Percentiles rank a stretch among this genome's conserved stretches.
Conservation (phyloP, 2,113 vertebrate species). For the Centropus unirufus region DNA sequence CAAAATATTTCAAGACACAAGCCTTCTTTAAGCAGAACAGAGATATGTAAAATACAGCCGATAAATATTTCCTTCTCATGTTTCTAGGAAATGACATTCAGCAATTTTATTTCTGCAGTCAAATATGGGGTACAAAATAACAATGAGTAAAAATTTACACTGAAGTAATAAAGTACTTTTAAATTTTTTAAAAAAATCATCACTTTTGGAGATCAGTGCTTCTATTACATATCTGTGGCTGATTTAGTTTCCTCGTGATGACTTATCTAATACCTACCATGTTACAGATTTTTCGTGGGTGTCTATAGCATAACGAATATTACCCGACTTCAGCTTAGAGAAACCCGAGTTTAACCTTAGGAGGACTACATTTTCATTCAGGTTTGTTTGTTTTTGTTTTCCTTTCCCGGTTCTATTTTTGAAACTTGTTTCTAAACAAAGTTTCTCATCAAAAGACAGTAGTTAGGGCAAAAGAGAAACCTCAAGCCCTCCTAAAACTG, state of each 20-base stretch:
- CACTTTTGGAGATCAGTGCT: not conserved
- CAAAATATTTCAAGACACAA: conserved; percentile 14
- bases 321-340: conserved; percentile 11
- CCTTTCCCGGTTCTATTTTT: conserved; percentile 6
- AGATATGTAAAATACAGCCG: not conserved
- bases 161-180: not conserved
- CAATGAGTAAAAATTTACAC: not conserved
- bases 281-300: conserved; percentile 23
- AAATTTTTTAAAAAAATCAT: not conserved
- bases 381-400: not conserved
- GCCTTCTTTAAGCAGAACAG: not conserved
- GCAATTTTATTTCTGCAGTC: not conserved
- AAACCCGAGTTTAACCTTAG: not conserved
- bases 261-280: conserved; percentile 45
- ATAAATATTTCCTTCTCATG: not conserved
- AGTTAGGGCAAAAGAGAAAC: conserved; percentile 47
- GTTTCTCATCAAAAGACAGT: not conserved
- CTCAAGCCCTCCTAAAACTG: not conserved
- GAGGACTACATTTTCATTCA: not conserved
- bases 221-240: not conserved
- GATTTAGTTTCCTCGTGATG: not conserved
- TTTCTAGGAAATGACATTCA: conserved; percentile 35
- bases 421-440: conserved; percentile 51
- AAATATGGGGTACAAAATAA: not conserved
- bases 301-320: not conserved